A percentile compares a stretch with the other conserved stretches of the same genome.
These are phyloP conservation scores for Arctocebus calabarensis DNA, from an alignment of 2,797 vertebrate genomes.

Conservation along the genomic window DNA sequence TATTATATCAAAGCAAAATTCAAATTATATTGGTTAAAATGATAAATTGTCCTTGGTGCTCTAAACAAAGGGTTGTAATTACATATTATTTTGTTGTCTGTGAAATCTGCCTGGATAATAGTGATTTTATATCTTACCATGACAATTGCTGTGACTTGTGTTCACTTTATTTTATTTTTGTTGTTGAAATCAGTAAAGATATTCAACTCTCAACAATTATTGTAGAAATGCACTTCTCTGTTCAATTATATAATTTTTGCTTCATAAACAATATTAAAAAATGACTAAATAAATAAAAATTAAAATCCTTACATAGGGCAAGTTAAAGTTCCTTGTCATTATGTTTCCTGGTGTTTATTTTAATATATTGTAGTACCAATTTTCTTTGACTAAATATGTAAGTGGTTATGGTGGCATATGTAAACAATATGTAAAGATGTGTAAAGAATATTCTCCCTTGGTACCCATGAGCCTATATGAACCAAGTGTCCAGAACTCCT, in stretches of 20 bases:
- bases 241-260: no score
- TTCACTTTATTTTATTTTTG: not conserved
- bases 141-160: not conserved
- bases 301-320: not conserved
- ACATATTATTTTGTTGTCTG: not conserved
- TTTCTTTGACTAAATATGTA: not conserved
- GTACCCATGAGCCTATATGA: rapidly evolving
- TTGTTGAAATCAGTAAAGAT: not conserved
- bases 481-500: not conserved
- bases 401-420: no score
- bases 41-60: not conserved
- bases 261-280: not conserved
- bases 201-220: no score
- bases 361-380: not conserved
- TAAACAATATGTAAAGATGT: no score
- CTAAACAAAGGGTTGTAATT: not conserved
- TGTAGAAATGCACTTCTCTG: no score
- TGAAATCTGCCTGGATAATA: not conserved
- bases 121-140: not conserved
- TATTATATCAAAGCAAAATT: conserved; percentile 10
- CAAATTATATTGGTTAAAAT: conserved; percentile 7
- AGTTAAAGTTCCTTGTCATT: not conserved
- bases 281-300: not conserved
- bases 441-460: not conserved
- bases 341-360: not conserved